Evolutionary conservation across 2,888 invertebrate species (phyloP).

Genomic region (Zygaena filipendulae): DNA sequence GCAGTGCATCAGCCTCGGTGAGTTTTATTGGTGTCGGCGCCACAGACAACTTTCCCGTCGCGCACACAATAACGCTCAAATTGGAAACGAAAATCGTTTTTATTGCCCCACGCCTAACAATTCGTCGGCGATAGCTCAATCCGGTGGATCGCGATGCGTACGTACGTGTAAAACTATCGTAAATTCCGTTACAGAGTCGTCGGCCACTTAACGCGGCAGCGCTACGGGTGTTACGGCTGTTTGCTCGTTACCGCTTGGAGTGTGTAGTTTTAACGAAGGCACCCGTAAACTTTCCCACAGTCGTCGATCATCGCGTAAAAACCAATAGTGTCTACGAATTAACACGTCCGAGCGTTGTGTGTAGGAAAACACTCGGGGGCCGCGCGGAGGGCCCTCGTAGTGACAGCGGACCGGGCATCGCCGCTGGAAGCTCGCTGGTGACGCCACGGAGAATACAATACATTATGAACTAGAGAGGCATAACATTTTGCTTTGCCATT

Average conservation of each 20-base stretch:
- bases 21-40: constrained; percentile 65
- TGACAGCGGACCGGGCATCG: constrained; percentile 51
- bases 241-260: constrained; percentile 59
- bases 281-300: constrained; percentile 64
- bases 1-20: constrained; percentile 31
- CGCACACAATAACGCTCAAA: constrained; percentile 60
- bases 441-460: too few species aligned
- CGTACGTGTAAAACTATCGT: constrained; percentile 41
- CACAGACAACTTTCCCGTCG: constrained; percentile 61
- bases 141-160: constrained; percentile 38
- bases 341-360: constrained; percentile 63
- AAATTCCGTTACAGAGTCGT: constrained; percentile 49
- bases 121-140: constrained; percentile 33
- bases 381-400: constrained; percentile 52
- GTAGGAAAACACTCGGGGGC: constrained; percentile 63
- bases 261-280: constrained; percentile 62
- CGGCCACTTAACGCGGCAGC: constrained; percentile 59
- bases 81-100: constrained; percentile 59
- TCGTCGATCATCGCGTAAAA: constrained; percentile 62
- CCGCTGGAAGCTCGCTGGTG: constrained; percentile 24
- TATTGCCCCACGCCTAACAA: constrained; percentile 41
- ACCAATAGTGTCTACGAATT: constrained; percentile 64
- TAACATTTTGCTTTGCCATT: too few species aligned
- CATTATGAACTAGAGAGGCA: too few species aligned
- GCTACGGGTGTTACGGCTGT: constrained; percentile 55